phyloP scores from a whole-genome alignment of 2,888 invertebrate genomes.

The Aphodius sticticus region DNA sequence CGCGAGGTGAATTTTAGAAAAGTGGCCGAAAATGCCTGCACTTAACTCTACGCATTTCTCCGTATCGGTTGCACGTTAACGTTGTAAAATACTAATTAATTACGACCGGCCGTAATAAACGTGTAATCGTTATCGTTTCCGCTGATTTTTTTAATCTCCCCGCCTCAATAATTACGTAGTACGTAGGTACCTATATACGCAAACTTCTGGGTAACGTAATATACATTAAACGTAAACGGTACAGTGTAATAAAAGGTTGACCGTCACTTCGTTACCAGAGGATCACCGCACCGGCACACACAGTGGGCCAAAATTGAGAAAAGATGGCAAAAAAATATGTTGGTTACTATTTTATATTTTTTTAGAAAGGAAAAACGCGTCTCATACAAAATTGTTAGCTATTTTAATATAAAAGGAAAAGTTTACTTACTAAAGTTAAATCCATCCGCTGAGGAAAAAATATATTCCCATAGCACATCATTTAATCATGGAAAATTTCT shows the following conservation, averaged over 20 bases:
- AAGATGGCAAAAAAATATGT: not conserved
- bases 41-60: not conserved
- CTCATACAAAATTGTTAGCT: too few relatives aligned
- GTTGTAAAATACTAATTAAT: conserved; percentile 4
- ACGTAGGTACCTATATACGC: not conserved
- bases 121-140: conserved; percentile 4
- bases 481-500: too few relatives aligned
- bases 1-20: not conserved
- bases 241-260: not conserved
- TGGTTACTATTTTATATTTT: not conserved
- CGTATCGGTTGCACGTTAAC: not conserved
- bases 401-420: too few relatives aligned
- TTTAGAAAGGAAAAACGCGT: not conserved
- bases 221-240: not conserved
- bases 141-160: not conserved
- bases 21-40: not conserved
- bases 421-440: too few relatives aligned
- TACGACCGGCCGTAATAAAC: conserved; percentile 4
- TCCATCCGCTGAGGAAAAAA: too few relatives aligned
- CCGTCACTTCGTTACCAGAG: not conserved
- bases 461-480: too few relatives aligned
- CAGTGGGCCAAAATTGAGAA: not conserved
- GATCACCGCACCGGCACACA: not conserved
- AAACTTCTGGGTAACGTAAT: conserved; percentile 4
- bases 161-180: not conserved